phyloP scores from a whole-genome alignment of 2,888 invertebrate genomes.

The Lasius fuliginosus region DNA sequence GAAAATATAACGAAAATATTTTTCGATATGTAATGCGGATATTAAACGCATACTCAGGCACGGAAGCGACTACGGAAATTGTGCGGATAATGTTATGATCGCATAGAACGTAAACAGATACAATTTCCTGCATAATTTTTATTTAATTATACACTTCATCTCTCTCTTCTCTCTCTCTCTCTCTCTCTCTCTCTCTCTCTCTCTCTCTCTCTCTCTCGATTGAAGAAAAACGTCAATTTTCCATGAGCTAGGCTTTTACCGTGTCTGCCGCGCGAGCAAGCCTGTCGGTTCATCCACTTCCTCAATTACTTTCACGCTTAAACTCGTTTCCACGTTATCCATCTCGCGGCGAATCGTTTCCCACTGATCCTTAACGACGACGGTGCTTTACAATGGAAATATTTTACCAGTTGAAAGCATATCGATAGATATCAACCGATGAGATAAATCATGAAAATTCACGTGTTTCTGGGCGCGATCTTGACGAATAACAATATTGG shows the following conservation, averaged over 20 bases:
- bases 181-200: not conserved
- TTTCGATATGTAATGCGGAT: not conserved
- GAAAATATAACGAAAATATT: not conserved
- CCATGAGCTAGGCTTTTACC: conserved; percentile 40
- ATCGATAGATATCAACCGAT: not conserved
- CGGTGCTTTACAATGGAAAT: conserved; percentile 56
- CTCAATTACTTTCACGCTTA: conserved; percentile 83
- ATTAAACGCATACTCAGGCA: conserved; percentile 5
- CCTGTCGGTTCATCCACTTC: conserved; percentile 74
- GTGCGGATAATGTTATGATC: conserved; percentile 19
- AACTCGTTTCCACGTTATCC: conserved; percentile 80
- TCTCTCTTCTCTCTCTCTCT: not conserved
- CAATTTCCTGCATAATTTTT: conserved; percentile 40
- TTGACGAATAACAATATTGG: not conserved
- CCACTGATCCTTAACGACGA: conserved; percentile 69
- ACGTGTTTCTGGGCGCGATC: not conserved
- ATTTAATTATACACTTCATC: conserved; percentile 21
- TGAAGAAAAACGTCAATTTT: no score
- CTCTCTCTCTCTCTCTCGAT: not conserved
- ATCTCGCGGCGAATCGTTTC: conserved; percentile 75
- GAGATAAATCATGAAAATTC: not conserved
- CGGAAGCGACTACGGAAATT: conserved; percentile 35
- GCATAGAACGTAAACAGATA: conserved; percentile 32
- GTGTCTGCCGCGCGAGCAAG: conserved; percentile 49
- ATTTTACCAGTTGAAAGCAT: conserved; percentile 25